These are phyloP conservation scores for Megalops cyprinoides DNA, from an alignment of 2,797 vertebrate genomes.

Conservation along the genomic window DNA sequence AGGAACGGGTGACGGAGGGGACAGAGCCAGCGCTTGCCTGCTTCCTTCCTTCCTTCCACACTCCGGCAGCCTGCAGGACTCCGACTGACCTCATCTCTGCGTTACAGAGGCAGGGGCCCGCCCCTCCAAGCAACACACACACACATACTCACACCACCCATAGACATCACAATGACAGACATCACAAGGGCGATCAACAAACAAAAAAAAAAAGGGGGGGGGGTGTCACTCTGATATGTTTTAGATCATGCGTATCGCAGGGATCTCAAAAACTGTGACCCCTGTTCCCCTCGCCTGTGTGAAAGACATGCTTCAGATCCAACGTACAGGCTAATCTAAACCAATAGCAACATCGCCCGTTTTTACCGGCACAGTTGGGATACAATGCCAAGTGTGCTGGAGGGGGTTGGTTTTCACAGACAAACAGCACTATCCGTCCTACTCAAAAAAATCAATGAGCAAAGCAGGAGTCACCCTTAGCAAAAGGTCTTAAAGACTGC, in stretches of 20 bases:
- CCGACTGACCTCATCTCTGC: slow-evolving; percentile 44
- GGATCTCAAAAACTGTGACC: background rate
- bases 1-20: slow-evolving; percentile 31
- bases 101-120: background rate
- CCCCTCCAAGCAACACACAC: background rate
- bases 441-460: background rate
- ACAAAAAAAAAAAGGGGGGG: background rate
- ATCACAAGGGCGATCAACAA: background rate
- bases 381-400: background rate
- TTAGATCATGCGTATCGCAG: background rate
- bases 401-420: background rate
- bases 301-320: background rate
- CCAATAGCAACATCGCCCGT: background rate
- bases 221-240: background rate
- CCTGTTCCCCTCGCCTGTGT: background rate
- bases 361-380: background rate
- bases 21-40: slow-evolving; percentile 9
- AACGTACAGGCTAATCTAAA: background rate
- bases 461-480: background rate
- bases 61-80: slow-evolving; percentile 37
- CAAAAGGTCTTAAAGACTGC: background rate
- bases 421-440: background rate
- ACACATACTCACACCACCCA: too few relatives aligned
- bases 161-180: background rate
- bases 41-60: slow-evolving; percentile 45